Evolutionary conservation across 2,797 vertebrate species (phyloP), one percentile per base, ranked within the genome.

Genomic region (Sebastes baramenuke): DNA sequence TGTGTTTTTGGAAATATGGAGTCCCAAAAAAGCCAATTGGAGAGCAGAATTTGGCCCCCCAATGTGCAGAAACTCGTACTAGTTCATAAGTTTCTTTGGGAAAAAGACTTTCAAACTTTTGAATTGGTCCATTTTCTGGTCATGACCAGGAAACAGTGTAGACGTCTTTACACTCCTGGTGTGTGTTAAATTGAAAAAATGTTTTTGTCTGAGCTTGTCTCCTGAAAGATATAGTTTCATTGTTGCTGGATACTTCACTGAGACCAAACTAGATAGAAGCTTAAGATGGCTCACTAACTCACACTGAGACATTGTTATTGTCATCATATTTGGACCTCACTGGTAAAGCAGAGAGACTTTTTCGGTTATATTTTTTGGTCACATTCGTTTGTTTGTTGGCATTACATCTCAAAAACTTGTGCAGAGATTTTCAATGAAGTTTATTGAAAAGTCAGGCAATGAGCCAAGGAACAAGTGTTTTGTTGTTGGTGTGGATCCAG

Each of bases 171-270:
- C 29, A 25, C 70, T 82, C 68, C 75, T 62, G 67, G 55, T 74
- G 58, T 78, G 67, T 74, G 42, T 62, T 6, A 76, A 78, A 85
- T 80, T 65, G 46, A 77, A 87, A 77, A 25, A 9, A 36, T 2
- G 70, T 79, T 83, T 38, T 78, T 59, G 4, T 27, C 70, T 46
- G 30, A 66, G 49, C 64, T 78, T 67, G 56, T 79, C 49, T 61
- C 34, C 6, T 69, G 8, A 69, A 64, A 76, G 62, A 65, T 27
- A 65, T 27, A 0, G 20, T 42, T 61, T 68, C 4, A 7, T 24
- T 29, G 3, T 32, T 52, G 67, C 60, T 0, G 0, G n/a, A 11
- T 25, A 25, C 54, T 58, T 76, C 20, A 8, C 1, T 36, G 18
- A 42, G 18, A 79, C 54, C 34, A 66, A 66, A 75, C 27, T 20